These are phyloP conservation scores for Leptonema lineaticorne DNA, from an alignment of 1,140 invertebrate species.

Conservation along the genomic window DNA sequence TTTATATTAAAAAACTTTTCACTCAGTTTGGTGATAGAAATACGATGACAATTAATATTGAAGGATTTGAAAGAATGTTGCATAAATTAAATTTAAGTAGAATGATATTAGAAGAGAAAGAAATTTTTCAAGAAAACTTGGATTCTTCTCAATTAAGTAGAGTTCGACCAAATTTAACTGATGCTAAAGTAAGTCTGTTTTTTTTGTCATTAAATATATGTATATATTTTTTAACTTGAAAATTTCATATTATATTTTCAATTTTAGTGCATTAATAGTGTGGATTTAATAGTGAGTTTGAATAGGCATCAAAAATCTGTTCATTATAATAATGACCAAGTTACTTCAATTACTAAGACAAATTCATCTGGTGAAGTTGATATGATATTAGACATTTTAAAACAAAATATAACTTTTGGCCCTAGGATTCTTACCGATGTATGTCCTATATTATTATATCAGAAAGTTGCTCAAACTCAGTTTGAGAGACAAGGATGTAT, in stretches of 20 bases:
- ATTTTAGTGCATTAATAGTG: constrained; percentile 54
- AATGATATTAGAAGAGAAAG: constrained; percentile 48
- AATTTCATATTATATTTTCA: constrained; percentile 30
- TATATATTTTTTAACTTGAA: background rate
- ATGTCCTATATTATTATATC: constrained; percentile 67
- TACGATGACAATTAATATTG: constrained; percentile 62
- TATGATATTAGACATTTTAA: constrained; percentile 22
- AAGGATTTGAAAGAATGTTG: constrained; percentile 67
- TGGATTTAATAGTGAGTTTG: constrained; percentile 50
- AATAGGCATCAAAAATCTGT: constrained; percentile 50
- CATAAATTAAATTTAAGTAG: constrained; percentile 61
- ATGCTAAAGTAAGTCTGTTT: constrained; percentile 52
- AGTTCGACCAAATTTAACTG: constrained; percentile 46
- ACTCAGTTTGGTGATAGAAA: constrained; percentile 57
- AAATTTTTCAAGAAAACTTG: constrained; percentile 20
- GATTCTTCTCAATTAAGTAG: constrained; percentile 30
- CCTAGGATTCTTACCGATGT: constrained; percentile 55
- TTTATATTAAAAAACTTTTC: constrained; percentile 57
- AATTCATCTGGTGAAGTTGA: constrained; percentile 1
- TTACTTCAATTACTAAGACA: constrained; percentile 36
- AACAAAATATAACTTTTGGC: constrained; percentile 44
- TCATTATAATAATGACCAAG: constrained; percentile 43
- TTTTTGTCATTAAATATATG: constrained; percentile 11
- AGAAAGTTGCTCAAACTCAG: constrained; percentile 57
- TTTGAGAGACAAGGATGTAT: constrained; percentile 60